Conservation (phyloP, 1,140 invertebrate genomes). For the Campoletis sonorensis region DNA sequence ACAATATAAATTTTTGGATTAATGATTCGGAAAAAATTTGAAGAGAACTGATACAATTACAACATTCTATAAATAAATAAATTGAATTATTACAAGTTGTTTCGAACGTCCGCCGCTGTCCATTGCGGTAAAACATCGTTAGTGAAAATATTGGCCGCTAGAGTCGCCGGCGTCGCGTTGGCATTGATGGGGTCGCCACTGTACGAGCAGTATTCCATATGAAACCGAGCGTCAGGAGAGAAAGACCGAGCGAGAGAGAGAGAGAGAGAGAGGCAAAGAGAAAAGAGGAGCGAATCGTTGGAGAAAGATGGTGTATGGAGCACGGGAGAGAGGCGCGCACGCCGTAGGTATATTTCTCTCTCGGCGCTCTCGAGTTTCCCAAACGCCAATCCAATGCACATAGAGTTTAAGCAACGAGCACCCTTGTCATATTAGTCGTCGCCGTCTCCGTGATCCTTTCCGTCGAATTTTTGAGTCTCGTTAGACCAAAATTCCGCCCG, state of each 20-base stretch:
- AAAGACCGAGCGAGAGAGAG: conserved; percentile 18
- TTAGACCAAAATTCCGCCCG: neutral
- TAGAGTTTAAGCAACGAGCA: conserved; percentile 56
- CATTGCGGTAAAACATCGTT: neutral
- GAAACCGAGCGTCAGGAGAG: conserved; percentile 10
- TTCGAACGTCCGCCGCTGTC: no score
- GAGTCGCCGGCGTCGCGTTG: neutral
- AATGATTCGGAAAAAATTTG: no score
- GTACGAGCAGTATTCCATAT: neutral
- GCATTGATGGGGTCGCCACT: neutral
- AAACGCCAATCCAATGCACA: conserved; percentile 55
- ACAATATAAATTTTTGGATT: no score
- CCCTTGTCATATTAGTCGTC: conserved; percentile 52
- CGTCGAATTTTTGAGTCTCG: conserved; percentile 61
- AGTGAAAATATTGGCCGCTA: neutral
- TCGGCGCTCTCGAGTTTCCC: conserved; percentile 48
- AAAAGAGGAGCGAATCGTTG: conserved; percentile 42
- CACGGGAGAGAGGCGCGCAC: conserved; percentile 57
- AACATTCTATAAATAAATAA: no score
- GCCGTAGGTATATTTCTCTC: conserved; percentile 54
- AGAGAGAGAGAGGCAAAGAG: conserved; percentile 34
- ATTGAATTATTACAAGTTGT: no score
- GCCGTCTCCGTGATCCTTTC: conserved; percentile 40
- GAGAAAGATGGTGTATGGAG: conserved; percentile 48
- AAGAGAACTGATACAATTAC: no score